Percentiles rank a stretch among this genome's conserved stretches.
phyloP scores from a whole-genome alignment of 1,140 invertebrate genomes.

The Vollenhovia emeryi region DNA sequence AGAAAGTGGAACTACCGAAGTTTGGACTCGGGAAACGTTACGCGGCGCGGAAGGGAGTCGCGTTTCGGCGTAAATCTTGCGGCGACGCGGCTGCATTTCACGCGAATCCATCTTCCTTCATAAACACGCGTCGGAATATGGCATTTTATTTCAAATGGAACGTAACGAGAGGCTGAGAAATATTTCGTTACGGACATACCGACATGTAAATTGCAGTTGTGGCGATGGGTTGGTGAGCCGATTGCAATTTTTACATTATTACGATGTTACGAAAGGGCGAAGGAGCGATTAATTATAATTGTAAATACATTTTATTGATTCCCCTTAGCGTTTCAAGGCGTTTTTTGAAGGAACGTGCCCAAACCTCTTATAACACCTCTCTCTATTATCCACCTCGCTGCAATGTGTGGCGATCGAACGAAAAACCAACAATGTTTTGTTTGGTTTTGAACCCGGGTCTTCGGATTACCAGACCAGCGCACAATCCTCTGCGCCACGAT shows the following conservation, averaged over 20 bases:
- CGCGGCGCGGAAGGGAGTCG: not conserved
- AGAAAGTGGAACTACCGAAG: conserved; percentile 31
- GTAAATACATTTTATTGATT: no score
- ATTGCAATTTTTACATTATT: not conserved
- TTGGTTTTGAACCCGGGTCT: no score
- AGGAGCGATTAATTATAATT: not conserved
- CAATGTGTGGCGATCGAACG: no score
- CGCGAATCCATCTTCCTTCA: not conserved
- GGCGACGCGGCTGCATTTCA: not conserved
- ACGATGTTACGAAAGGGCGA: not conserved
- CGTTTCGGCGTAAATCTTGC: conserved; percentile 12
- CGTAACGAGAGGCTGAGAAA: not conserved
- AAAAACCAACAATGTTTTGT: no score
- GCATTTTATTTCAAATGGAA: conserved; percentile 4
- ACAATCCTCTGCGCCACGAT: no score
- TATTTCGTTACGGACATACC: not conserved
- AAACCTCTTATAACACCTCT: no score
- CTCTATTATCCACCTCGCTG: no score
- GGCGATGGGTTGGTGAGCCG: not conserved
- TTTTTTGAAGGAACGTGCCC: no score
- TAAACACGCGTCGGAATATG: not conserved
- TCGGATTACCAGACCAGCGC: no score
- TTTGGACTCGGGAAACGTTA: not conserved
- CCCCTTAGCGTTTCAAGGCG: no score
- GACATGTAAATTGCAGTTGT: not conserved